Evolutionary conservation across 1,140 invertebrate genomes (phyloP).

Genomic region (Helicorthomorpha holstii): DNA sequence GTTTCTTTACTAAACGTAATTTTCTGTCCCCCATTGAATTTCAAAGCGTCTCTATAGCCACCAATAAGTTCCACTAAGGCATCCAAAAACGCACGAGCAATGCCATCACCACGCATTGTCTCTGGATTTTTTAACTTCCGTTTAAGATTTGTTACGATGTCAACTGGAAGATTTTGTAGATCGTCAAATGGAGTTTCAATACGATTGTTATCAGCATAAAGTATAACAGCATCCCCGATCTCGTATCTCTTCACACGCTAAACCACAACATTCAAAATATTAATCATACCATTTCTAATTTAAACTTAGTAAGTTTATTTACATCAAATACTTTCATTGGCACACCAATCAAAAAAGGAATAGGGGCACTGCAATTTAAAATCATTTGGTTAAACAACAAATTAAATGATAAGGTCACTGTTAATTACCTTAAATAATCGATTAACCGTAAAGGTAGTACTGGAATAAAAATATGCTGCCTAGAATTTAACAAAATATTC

Average conservation of each 20-base stretch:
- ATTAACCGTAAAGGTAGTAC: constrained; percentile 68
- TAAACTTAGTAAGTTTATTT: constrained; percentile 17
- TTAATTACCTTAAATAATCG: constrained; percentile 67
- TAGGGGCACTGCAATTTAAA: constrained; percentile 51
- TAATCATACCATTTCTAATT: too few relatives aligned
- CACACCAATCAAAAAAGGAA: constrained; percentile 90
- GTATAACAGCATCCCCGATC: constrained; percentile 73
- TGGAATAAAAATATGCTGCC: constrained; percentile 93
- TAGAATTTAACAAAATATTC: too few relatives aligned
- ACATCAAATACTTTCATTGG: constrained; percentile 65
- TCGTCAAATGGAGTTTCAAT: constrained; percentile 76
- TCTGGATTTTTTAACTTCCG: constrained; percentile 50
- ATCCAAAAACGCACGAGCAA: constrained; percentile 73
- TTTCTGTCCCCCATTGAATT: constrained; percentile 52
- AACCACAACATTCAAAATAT: neutral
- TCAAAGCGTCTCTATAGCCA: constrained; percentile 75
- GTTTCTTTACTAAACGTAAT: constrained; percentile 71
- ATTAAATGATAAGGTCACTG: too few relatives aligned
- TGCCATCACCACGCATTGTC: constrained; percentile 62
- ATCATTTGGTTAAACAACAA: too few relatives aligned
- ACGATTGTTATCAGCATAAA: constrained; percentile 75
- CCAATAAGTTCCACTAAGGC: constrained; percentile 81
- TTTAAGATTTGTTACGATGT: constrained; percentile 43
- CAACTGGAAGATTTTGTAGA: constrained; percentile 59
- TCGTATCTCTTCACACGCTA: constrained; percentile 37